Conservation (phyloP, 2,797 vertebrate species). For the Hipposideros larvatus region DNA sequence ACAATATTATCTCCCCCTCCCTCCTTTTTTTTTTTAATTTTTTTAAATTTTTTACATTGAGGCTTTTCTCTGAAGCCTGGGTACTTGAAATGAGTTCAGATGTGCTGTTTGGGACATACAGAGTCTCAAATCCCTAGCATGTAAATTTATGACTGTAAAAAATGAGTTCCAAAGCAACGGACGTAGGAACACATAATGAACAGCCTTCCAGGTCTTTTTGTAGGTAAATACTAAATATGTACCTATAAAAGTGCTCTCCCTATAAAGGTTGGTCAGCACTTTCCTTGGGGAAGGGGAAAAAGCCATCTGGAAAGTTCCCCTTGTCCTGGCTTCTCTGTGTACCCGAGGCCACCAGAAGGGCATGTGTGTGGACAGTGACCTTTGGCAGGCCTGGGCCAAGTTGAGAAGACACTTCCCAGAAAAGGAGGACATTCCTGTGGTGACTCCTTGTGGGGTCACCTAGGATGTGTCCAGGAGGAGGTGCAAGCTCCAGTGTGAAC, state of each 20-base stretch:
- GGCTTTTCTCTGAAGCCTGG: neutral
- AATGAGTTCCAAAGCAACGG: constrained; percentile 37
- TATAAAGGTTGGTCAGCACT: neutral
- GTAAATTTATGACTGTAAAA: neutral
- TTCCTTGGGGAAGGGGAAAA: constrained; percentile 59
- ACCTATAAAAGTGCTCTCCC: neutral
- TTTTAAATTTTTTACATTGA: neutral
- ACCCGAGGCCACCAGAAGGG: neutral
- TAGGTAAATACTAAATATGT: neutral
- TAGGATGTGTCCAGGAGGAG: neutral
- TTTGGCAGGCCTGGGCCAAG: neutral
- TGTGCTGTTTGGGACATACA: neutral
- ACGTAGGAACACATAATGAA: constrained; percentile 8
- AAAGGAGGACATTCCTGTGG: neutral
- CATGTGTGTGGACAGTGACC: neutral
- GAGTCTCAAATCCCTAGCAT: constrained; percentile 41
- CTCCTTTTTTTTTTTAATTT: neutral
- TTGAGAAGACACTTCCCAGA: neutral
- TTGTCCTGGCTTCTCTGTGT: neutral
- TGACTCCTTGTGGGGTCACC: neutral
- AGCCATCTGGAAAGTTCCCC: neutral
- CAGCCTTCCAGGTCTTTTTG: neutral
- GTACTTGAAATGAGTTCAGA: constrained; percentile 36
- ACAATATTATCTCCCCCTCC: neutral
- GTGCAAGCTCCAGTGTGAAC: neutral